Conservation (phyloP, 2,888 invertebrate genomes). For the Pediacus dermestoides region DNA sequence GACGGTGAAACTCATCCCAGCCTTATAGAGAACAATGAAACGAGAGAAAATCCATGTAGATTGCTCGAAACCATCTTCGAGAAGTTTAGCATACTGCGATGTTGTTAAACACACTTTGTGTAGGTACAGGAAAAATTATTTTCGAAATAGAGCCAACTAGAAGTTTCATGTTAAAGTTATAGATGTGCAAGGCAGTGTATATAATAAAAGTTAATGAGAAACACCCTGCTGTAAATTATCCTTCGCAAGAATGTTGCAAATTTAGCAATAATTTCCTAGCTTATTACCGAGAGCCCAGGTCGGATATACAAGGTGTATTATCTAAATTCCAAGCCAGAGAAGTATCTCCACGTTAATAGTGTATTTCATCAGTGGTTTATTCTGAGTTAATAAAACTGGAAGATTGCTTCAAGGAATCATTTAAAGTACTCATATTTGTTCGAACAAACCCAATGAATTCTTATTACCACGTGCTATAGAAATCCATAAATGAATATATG, state of each 20-base stretch:
- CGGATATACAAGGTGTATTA: no score
- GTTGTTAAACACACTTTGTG: neutral
- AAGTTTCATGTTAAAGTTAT: no score
- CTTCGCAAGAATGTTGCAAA: no score
- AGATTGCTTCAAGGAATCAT: slow-evolving; percentile 8
- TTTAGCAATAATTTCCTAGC: no score
- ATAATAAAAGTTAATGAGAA: no score
- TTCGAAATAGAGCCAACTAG: no score
- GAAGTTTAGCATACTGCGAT: slow-evolving; percentile 1
- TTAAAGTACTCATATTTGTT: neutral
- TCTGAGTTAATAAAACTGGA: slow-evolving; percentile 7
- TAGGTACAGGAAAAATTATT: no score
- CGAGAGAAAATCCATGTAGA: slow-evolving; percentile 10
- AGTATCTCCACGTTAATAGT: slow-evolving; percentile 7
- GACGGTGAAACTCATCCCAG: slow-evolving; percentile 17
- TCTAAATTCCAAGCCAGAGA: slow-evolving; percentile 4
- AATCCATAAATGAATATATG: slow-evolving; percentile 8
- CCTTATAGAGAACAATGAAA: slow-evolving; percentile 15
- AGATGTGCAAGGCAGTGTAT: no score
- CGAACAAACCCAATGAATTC: slow-evolving; percentile 2
- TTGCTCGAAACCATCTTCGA: slow-evolving; percentile 2
- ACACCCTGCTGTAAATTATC: no score
- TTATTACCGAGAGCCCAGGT: no score
- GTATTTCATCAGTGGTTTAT: slow-evolving; percentile 6
- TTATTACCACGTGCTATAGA: slow-evolving; percentile 11